These are phyloP conservation scores for Gnathonemus longibarbis DNA, from an alignment of 2,113 vertebrate species.

Conservation along the genomic window DNA sequence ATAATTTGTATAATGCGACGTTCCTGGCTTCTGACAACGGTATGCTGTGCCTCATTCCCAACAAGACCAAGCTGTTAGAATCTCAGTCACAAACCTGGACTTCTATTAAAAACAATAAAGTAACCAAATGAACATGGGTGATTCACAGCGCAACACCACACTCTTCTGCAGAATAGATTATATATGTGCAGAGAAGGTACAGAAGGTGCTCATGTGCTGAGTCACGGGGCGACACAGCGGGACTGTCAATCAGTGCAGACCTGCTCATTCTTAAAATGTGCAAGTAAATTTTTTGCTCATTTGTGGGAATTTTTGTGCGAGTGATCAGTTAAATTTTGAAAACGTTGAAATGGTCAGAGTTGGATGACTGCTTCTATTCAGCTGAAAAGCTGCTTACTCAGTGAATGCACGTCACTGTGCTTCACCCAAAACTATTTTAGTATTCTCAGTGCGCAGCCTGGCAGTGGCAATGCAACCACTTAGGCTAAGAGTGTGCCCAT, in stretches of 20 bases:
- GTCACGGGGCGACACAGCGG: not conserved
- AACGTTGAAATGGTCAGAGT: not conserved
- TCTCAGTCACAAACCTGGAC: not conserved
- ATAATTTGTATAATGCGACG: slow-evolving; percentile 91
- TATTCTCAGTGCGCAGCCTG: not conserved
- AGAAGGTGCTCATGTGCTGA: not conserved
- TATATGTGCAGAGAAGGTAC: not conserved
- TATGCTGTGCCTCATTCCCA: slow-evolving; percentile 48
- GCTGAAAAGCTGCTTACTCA: slow-evolving; percentile 4
- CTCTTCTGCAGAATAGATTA: not conserved
- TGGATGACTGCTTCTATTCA: slow-evolving; percentile 8
- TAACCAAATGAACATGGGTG: not conserved
- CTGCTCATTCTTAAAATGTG: not conserved
- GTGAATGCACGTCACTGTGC: not conserved
- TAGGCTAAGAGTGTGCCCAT: not conserved
- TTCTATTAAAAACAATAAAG: not conserved
- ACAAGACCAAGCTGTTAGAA: not conserved
- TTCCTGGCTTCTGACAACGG: slow-evolving; percentile 92
- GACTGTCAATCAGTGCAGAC: not conserved
- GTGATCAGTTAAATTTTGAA: not conserved
- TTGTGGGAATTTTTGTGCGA: not conserved
- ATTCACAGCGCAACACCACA: not conserved
- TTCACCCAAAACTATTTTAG: not conserved
- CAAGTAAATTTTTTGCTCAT: not conserved
- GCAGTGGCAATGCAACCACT: not conserved